Base-by-base conservation (phyloP, 2,888 invertebrate species). In the Smittia sp. region DNA sequence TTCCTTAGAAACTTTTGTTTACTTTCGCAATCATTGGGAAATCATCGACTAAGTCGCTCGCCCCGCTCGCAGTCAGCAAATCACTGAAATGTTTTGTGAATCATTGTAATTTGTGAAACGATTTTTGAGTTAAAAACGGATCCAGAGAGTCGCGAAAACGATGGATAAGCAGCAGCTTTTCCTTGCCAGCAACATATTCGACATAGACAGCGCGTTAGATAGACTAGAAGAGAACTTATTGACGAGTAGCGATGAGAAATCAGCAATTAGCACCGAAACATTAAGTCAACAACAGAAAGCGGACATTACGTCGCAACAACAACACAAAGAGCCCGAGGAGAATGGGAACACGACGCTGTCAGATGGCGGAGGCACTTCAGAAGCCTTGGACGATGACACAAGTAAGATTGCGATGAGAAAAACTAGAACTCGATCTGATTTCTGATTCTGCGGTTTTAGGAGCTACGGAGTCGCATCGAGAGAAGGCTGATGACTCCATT, bases 151-250 rank as follows among this genome's bases (percentile, higher is more conserved):
- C 15, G 52, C 15, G 7, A 9, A n/a, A 18, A 22, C 58, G 58
- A 58, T 58, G 58, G 69, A 54, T 20, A 54, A 70, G 18, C 54
- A 72, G 38, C 62, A 58, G 39, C 1, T 72, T 4, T 62, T 58
- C 13, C 22, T 58, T 7, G 18, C 58, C 18, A 58, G 22, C 58
- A 58, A 38, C 20, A 72, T 72, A 11, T 72, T 72, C 22, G 72
- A 72, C 20, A 72, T 72, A 4, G 72, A 72, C 24, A 25, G 25
- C 22, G 72, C 72, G 18, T 38, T 72, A 62, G 72, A 72, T 62
- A 32, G 38, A 18, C 39, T 72, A 1, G 72, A 72, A 18, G 52
- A 72, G 32, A 54, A 62, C 20, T 58, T 58, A 22, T 66, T 66
- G 18, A 18, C 46, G 15, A 46, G 46, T 11, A n/a, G 46, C n/a